Evolutionary conservation across 1,140 invertebrate genomes (phyloP), one percentile per base, ranked within the genome.

Genomic region (Platyscapa corneri): DNA sequence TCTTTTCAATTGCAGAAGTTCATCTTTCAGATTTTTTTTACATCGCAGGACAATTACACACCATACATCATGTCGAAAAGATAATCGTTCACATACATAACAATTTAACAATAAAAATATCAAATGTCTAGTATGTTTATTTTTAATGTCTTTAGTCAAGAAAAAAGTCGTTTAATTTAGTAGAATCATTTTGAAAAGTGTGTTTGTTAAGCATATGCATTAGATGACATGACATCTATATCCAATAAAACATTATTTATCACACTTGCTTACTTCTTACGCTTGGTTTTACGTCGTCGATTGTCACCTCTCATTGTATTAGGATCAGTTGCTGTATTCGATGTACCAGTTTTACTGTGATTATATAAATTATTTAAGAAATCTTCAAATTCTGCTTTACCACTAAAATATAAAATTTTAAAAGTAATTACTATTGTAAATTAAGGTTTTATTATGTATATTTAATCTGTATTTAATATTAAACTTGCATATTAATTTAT

Each of bases 321-420:
- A 85, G 90, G 89, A 84, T 92, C 89, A 10, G 86, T 89, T 49
- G 90, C 86, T 83, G 90, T 81, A 86, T 87, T 90, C 70, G 90
- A 83, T 79, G 88, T 87, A 65, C 90, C 91, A 78, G 92, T 86
- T 88, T 93, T 93, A 83, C 89, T 93, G 23, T 92, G 91, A 67
- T 93, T 94, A 89, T 95, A 95, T 65, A 95, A 90, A 90, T 94
- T 95, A 88, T 95, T 95, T 86, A 95, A 91, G 89, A 95, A 95
- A 87, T 95, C 94, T 89, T 95, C 95, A 76, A 95, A 92, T 90
- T 95, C 95, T 70, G 94, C 94, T 89, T 95, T 95, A 79, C 95
- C 95, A 88, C 74, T 90, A 10, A 81, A 91, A 82, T 42, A 72
- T 39, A 70, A 70, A 37, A 37, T 20, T 37, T 70, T 3, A 53